Evolutionary conservation across 2,113 vertebrate species (phyloP).

Genomic region (Oryzias melastigma): DNA sequence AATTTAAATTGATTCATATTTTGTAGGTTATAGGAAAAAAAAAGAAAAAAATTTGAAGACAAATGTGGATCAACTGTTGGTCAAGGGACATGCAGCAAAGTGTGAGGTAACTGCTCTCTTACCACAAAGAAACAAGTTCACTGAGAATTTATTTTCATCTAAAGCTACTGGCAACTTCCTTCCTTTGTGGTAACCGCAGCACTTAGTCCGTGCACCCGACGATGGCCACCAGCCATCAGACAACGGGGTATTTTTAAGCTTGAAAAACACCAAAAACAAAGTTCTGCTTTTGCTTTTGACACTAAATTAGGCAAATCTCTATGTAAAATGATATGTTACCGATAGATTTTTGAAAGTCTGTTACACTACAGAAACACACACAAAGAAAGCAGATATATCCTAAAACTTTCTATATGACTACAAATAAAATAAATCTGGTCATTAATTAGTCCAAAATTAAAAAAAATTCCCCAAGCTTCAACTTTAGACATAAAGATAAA

Average conservation of each 20-base stretch:
- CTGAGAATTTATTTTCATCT: constrained; percentile 71
- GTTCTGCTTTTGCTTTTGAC: background rate
- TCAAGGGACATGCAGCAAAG: background rate
- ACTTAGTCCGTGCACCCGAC: constrained; percentile 18
- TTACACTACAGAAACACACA: too few relatives aligned
- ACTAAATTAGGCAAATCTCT: background rate
- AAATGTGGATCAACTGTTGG: background rate
- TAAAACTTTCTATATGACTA: too few relatives aligned
- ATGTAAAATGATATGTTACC: constrained; percentile 22
- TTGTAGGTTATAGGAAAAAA: background rate
- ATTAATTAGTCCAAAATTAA: too few relatives aligned
- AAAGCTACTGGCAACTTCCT: constrained; percentile 54
- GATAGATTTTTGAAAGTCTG: too few relatives aligned
- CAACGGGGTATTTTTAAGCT: constrained; percentile 3
- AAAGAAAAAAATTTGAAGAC: background rate
- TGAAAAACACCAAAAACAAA: background rate
- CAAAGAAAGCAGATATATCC: too few relatives aligned
- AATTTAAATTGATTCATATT: too few relatives aligned
- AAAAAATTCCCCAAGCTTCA: too few relatives aligned
- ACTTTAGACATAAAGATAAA: too few relatives aligned
- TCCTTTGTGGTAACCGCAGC: constrained; percentile 52
- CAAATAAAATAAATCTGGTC: too few relatives aligned
- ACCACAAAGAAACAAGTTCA: constrained; percentile 6
- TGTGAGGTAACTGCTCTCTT: background rate
- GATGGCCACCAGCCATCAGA: constrained; percentile 24